Evolutionary conservation across 1,140 invertebrate species (phyloP).

Genomic region (Sipha flava): DNA sequence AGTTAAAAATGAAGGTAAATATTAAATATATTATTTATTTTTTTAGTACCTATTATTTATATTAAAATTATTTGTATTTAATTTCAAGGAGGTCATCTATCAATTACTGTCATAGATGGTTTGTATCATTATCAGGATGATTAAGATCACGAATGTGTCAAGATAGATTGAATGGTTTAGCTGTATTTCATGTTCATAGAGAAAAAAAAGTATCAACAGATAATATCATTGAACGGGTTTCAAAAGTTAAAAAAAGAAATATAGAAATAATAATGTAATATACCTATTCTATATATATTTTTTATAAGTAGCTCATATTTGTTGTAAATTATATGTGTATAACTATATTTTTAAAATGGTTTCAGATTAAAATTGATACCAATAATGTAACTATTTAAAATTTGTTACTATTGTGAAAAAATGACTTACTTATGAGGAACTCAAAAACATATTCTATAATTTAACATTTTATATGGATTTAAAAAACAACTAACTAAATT

Average conservation of each 20-base stretch:
- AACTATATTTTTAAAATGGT: not conserved
- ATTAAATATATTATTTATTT: too few relatives aligned
- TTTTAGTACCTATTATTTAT: too few relatives aligned
- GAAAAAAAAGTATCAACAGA: not conserved
- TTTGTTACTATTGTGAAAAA: too few relatives aligned
- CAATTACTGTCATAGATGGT: too few relatives aligned
- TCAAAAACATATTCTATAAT: not conserved
- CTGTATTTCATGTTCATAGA: not conserved
- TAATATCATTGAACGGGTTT: not conserved
- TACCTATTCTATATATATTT: not conserved
- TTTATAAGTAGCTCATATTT: not conserved
- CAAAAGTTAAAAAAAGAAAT: not conserved
- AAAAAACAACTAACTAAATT: not conserved
- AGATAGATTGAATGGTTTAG: not conserved
- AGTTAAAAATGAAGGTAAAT: too few relatives aligned
- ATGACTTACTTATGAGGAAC: not conserved
- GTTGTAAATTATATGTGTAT: not conserved
- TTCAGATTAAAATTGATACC: too few relatives aligned
- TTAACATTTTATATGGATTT: not conserved
- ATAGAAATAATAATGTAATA: not conserved
- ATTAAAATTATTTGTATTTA: too few relatives aligned
- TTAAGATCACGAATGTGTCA: not conserved
- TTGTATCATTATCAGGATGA: too few relatives aligned
- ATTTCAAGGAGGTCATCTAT: too few relatives aligned
- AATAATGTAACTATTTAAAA: too few relatives aligned